Percentiles rank a stretch among this genome's conserved stretches.
phyloP scores from a whole-genome alignment of 2,888 invertebrate genomes.

The Nymphalis urticae region DNA sequence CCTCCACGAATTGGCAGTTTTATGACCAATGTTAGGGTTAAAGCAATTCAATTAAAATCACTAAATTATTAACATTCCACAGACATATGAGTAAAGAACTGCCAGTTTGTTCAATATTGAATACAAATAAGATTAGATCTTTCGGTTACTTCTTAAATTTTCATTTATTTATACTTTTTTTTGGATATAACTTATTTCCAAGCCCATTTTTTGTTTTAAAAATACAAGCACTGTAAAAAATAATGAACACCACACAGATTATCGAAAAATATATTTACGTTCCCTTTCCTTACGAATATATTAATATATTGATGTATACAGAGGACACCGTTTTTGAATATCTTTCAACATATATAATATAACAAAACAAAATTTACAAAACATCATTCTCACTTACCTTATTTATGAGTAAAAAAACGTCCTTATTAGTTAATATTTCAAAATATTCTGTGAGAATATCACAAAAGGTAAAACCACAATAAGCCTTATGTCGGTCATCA shows the following conservation, averaged over 20 bases:
- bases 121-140: conserved; percentile 60
- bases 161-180: conserved; percentile 25
- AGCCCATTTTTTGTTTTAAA: not conserved
- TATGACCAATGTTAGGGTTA: conserved; percentile 38
- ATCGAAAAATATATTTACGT: not conserved
- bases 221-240: conserved; percentile 23
- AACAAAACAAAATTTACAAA: not conserved
- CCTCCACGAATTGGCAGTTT: conserved; percentile 76
- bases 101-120: conserved; percentile 67
- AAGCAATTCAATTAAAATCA: conserved; percentile 30
- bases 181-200: conserved; percentile 17
- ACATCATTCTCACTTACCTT: not conserved
- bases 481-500: conserved; percentile 62
- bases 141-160: conserved; percentile 57
- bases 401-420: conserved; percentile 4
- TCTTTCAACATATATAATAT: not conserved
- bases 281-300: not conserved
- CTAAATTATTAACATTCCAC: conserved; percentile 36
- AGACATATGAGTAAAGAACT: conserved; percentile 52
- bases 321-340: not conserved
- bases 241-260: conserved; percentile 3
- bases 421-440: conserved; percentile 2
- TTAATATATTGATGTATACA: conserved; percentile 1
- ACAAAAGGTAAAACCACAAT: conserved; percentile 52
- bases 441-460: conserved; percentile 16